Percentiles rank a stretch among this genome's conserved stretches.
Conservation (phyloP, 2,113 vertebrate species). For the Festucalex cinctus region DNA sequence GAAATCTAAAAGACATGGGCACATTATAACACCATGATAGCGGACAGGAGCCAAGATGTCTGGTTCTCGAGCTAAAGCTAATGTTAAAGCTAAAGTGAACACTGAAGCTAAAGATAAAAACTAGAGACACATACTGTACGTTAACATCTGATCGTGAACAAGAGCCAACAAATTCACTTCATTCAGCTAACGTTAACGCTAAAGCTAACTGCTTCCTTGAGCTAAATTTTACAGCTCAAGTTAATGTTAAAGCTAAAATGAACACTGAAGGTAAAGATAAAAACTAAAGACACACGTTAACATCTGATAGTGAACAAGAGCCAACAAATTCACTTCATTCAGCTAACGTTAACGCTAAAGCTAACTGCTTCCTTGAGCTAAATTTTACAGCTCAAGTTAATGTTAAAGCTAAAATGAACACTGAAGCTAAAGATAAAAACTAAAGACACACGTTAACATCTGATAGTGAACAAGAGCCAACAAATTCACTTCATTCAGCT, state of each 20-base stretch:
- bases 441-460: constrained; percentile 8
- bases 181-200: not conserved
- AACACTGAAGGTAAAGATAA: not conserved
- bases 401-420: not conserved
- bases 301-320: not conserved
- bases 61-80: not conserved
- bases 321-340: not conserved
- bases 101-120: not conserved
- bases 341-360: not conserved
- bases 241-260: not conserved
- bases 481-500: not conserved
- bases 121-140: not conserved
- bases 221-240: not conserved
- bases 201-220: not conserved
- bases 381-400: not conserved
- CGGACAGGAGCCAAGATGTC: not conserved
- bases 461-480: not conserved
- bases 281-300: constrained; percentile 5
- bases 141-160: constrained; percentile 3
- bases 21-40: not conserved
- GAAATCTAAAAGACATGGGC: not conserved
- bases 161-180: not conserved
- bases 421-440: constrained; percentile 2
- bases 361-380: not conserved
- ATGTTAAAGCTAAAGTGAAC: too few species aligned